Conservation (phyloP, 2,113 vertebrate genomes). For the Rhynchomys soricoides region DNA sequence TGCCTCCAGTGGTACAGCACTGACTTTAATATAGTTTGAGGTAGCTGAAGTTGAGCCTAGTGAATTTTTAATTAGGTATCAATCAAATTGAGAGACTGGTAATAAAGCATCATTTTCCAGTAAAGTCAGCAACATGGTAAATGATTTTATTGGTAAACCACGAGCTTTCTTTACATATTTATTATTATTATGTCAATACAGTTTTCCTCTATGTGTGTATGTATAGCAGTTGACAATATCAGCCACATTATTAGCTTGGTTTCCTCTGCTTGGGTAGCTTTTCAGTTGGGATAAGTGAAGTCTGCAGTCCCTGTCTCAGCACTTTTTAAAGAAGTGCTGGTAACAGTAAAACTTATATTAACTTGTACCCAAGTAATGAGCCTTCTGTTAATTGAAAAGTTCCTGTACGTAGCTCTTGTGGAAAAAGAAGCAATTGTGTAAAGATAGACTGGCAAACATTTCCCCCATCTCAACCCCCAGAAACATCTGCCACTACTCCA, state of each 20-base stretch:
- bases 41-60: slow-evolving; percentile 77
- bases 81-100: slow-evolving; percentile 81
- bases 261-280: slow-evolving; percentile 74
- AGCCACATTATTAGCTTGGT: slow-evolving; percentile 73
- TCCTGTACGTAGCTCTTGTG: slow-evolving; percentile 44
- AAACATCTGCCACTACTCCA: slow-evolving; percentile 33
- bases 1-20: slow-evolving; percentile 72
- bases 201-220: slow-evolving; percentile 64
- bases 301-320: slow-evolving; percentile 72
- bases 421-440: slow-evolving; percentile 3
- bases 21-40: slow-evolving; percentile 75
- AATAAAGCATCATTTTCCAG: slow-evolving; percentile 81
- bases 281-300: slow-evolving; percentile 75
- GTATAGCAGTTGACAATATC: slow-evolving; percentile 77
- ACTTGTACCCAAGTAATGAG: slow-evolving; percentile 72
- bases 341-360: slow-evolving; percentile 76
- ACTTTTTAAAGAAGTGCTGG: slow-evolving; percentile 73
- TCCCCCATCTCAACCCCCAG: background rate
- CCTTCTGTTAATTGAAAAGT: slow-evolving; percentile 68
- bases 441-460: slow-evolving; percentile 59
- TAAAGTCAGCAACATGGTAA: slow-evolving; percentile 82
- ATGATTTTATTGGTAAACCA: slow-evolving; percentile 80
- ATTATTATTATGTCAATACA: slow-evolving; percentile 80
- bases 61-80: slow-evolving; percentile 83
- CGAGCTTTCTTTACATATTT: slow-evolving; percentile 80